Base-by-base conservation (phyloP, 2,888 invertebrate genomes). In the Tricholauxania praeusta region DNA sequence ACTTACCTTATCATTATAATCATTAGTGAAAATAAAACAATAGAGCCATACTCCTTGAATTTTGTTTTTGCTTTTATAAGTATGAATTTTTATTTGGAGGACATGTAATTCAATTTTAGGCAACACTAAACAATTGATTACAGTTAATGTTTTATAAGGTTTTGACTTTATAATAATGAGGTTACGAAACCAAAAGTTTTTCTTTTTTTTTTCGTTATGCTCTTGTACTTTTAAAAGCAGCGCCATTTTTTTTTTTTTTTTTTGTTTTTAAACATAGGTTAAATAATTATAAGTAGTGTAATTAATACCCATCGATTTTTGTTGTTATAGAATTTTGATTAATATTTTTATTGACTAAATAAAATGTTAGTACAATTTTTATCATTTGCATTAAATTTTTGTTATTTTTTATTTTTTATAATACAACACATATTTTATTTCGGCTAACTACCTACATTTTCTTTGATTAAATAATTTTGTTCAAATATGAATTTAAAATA, bases 61-160 rank as follows among this genome's bases (percentile, higher is more conserved):
- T 19, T 57, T 59, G 51, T 72, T 65, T 60, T 57, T 65, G 19
- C 59, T 65, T 71, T 63, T 28, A 55, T 72, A 66, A 59, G 51
- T 12, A 51, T 64, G 17, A 51, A 52, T 60, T 57, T 67, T n/a
- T 52, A 57, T 57, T 70, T 70, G 62, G 63, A 70, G 62, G 70
- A 62, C 62, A 70, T 48, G 53, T 62, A 70, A 62, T 68, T 70
- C 19, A 63, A n/a, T 63, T 62, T 62, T 14, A 70, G 60, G 69
- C 62, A 70, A 70, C 52, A 62, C 62, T 62, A 62, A 57, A 70
- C 52, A 70, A 52, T 32, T 19, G 52, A 52, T 70, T 70, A 63
- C 53, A 70, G 47, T 70, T 53, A 53, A 63, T 62, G 52, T 32
- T 67, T 15, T 57, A 14, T 28, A 32, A 15, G 32, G 28, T 28